Base-by-base conservation (phyloP, 1,140 invertebrate species). In the Hylaeus anthracinus region DNA sequence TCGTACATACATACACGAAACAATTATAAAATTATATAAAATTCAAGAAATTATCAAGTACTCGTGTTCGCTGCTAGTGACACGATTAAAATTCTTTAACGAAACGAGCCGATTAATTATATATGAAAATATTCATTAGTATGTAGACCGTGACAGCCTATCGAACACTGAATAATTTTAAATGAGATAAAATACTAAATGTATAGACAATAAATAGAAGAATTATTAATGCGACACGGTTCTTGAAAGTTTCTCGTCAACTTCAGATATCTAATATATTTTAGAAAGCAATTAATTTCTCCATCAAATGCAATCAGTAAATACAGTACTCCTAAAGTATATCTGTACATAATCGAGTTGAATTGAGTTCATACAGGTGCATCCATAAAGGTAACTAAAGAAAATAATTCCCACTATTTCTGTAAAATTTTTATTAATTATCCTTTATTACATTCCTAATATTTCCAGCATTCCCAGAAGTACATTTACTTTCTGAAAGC, bases 141-240 rank as follows among this genome's bases (percentile, higher is more conserved):
- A 82, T 76, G 26, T 81, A 70, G 66, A 76, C 48, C 73, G 43
- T 76, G 58, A 76, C 73, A 71, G 37, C 5, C 45, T 51, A 6
- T 5, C 37, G 41, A 67, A 45, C 8, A 58, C 14, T 51, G 14
- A 69, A 51, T 61, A 26, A 37, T 37, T 1, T 51, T 48, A 60
- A 5, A 58, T 5, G 43, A 4, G 6, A 51, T 15, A 41, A 37
- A 51, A 6, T 53, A 63, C 5, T 53, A 41, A 26, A 14, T 56
- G 55, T 15, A 2, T 15, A 45, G 45, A 45, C 39, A 51, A 60
- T 10, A 61, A 1, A 45, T 12, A 61, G 2, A 6, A 60, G 26
- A 3, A 48, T 60, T 72, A 6, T 10, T 45, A 41, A 9, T 9
- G 15, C 14, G 9, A 9, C 39, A 8, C 5, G 39, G 8, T 37